Percentiles rank a stretch among this genome's conserved stretches.
Conservation (phyloP, 2,888 invertebrate genomes). For the Netelia virgata region DNA sequence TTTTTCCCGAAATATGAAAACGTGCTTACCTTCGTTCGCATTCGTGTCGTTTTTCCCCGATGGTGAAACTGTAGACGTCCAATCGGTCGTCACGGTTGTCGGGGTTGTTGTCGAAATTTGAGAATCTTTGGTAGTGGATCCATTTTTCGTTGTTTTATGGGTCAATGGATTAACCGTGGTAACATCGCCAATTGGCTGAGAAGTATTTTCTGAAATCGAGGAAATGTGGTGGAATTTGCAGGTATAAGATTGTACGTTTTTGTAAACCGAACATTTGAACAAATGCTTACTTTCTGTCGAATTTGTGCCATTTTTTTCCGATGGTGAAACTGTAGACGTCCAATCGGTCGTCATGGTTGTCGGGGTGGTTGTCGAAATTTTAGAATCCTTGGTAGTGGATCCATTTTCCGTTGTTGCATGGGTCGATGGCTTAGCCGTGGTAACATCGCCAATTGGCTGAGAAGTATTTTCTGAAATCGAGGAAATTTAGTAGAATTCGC, state of each 20-base stretch:
- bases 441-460: background rate
- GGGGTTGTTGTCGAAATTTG: background rate
- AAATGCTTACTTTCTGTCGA: background rate
- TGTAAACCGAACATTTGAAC: too few species aligned
- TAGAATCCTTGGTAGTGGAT: background rate
- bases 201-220: too few species aligned
- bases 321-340: background rate
- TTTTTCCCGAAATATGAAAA: too few species aligned
- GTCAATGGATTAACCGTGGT: too few species aligned
- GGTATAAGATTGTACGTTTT: too few species aligned
- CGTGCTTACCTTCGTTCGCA: background rate
- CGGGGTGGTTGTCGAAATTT: background rate
- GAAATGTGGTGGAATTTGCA: too few species aligned
- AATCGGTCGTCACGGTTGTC: background rate
- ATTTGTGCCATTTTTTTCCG: background rate
- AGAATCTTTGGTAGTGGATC: background rate
- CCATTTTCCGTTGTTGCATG: background rate
- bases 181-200: too few species aligned
- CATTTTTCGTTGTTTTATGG: too few species aligned
- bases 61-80: background rate
- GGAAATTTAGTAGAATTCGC: too few species aligned
- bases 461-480: too few species aligned
- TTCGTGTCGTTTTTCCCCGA: background rate
- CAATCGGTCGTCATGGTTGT: background rate
- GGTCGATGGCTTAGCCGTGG: background rate